Base-by-base conservation (phyloP, 2,888 invertebrate genomes). In the Laspeyria flexula region DNA sequence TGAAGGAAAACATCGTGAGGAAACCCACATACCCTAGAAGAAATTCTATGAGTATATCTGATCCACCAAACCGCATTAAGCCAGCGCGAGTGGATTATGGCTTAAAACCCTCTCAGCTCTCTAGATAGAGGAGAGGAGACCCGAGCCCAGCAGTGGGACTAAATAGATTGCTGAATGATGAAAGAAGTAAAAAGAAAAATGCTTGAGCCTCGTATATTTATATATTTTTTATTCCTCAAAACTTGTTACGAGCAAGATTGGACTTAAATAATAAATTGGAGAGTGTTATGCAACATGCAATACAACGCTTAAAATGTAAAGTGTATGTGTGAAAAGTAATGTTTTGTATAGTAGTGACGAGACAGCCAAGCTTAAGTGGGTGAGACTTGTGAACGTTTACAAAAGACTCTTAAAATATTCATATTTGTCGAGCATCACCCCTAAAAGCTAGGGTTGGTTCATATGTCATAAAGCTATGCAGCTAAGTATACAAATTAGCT, bases 391-490 rank as follows among this genome's bases (percentile, higher is more conserved):
- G 72, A 79, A 71, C 73, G 73, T 68, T 74, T 71, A 76, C 74
- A 79, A 79, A 76, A 77, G 73, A 73, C 70, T 70, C 29, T 60
- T 79, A 64, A 79, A 79, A 81, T 82, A 81, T 83, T 81, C 77
- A 81, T 81, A 77, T 77, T 75, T 65, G 42, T 59, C 54, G 57
- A 54, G 73, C 52, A 43, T 16, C 48, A 62, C 42, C 60, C 63
- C 46, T 67, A 30, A 57, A 56, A 47, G 54, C 42, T 54, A 70
- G 56, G 66, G 62, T 48, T 65, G 62, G 7, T 45, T n/a, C n/a
- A n/a, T n/a, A n/a, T n/a, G n/a, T n/a, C n/a, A n/a, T n/a, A n/a
- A n/a, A n/a, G n/a, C n/a, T n/a, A n/a, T n/a, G n/a, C n/a, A n/a
- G 41, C 42, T 43, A 33, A 29, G 31, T 31, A 15, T 41, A 58